Percentiles rank a stretch among this genome's conserved stretches.
Evolutionary conservation across 2,797 vertebrate genomes (phyloP).

Genomic region (Hybognathus amarus): DNA sequence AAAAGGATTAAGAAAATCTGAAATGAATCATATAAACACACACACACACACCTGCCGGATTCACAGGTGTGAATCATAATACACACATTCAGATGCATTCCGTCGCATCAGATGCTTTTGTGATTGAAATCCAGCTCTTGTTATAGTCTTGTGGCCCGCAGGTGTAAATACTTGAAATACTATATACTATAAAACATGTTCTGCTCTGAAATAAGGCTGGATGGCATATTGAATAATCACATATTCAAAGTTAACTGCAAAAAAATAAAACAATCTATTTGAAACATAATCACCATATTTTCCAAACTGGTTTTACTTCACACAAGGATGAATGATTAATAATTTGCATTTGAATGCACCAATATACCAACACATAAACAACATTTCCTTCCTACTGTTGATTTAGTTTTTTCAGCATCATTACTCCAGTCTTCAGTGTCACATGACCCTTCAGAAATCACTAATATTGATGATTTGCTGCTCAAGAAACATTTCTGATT

Average conservation of each 20-base stretch:
- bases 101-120: neutral
- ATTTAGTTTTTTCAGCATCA: too few relatives aligned
- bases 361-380: neutral
- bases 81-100: slow-evolving; percentile 12
- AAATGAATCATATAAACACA: slow-evolving; percentile 50
- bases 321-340: neutral
- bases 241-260: neutral
- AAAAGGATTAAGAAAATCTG: slow-evolving; percentile 31
- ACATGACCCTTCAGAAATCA: too few relatives aligned
- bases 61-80: neutral
- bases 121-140: neutral
- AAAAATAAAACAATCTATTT: neutral
- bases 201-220: neutral
- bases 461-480: neutral
- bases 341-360: neutral
- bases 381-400: neutral
- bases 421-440: too few relatives aligned
- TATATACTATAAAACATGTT: neutral
- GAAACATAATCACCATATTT: too few relatives aligned
- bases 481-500: neutral
- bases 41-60: slow-evolving; percentile 17
- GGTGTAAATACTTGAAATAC: neutral
- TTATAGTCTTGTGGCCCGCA: neutral
- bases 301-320: neutral
- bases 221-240: neutral